Conservation (phyloP, 2,113 vertebrate genomes). For the Anthoscopus minutus region DNA sequence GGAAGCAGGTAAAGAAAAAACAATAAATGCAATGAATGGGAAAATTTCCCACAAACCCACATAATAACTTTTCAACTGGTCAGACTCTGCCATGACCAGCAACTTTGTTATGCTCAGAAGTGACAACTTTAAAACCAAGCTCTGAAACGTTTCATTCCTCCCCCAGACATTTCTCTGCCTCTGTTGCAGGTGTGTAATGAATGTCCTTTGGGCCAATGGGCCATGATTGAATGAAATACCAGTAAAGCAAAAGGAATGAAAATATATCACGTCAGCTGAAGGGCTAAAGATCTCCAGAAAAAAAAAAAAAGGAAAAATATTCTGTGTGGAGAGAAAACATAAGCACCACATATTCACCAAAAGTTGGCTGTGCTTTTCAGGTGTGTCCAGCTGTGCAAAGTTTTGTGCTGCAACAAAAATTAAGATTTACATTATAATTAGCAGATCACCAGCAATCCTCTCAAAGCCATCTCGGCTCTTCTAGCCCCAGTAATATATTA, state of each 20-base stretch:
- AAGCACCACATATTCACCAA: background rate
- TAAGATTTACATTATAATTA: background rate
- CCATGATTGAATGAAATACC: background rate
- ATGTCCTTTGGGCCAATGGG: background rate
- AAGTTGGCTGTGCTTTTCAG: background rate
- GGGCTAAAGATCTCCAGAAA: background rate
- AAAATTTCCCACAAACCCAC: background rate
- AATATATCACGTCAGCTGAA: background rate
- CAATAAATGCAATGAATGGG: background rate
- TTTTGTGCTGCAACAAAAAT: background rate
- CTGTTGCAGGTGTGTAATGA: background rate
- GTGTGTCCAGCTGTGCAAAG: background rate
- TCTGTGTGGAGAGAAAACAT: background rate
- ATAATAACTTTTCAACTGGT: background rate
- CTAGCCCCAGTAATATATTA: background rate
- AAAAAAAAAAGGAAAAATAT: background rate
- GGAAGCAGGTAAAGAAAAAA: background rate
- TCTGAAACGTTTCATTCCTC: background rate
- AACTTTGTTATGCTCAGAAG: background rate
- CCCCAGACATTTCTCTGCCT: background rate
- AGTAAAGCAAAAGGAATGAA: background rate
- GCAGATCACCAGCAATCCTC: background rate
- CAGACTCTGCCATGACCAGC: background rate
- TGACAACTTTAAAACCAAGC: background rate
- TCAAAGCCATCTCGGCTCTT: accelerated